Evolutionary conservation across 1,140 invertebrate species (phyloP).

Genomic region (Drosophila miranda): DNA sequence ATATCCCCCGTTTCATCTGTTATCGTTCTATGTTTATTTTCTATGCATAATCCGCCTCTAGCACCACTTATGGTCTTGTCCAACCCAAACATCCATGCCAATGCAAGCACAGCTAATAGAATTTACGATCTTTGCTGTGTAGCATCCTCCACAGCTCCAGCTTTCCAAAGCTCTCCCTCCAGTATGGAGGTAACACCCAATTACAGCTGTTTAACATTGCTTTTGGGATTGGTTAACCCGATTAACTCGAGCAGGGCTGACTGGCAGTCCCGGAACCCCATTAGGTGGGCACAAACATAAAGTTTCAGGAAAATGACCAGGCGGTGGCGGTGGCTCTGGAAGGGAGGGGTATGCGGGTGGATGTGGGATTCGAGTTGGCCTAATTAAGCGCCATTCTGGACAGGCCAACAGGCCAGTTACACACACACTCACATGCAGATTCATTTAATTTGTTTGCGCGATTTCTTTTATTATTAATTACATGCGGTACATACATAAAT

Average conservation of each 20-base stretch:
- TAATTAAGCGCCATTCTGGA: conserved; percentile 53
- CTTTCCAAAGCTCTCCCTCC: background rate
- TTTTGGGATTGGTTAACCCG: conserved; percentile 47
- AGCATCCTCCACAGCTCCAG: conserved; percentile 6
- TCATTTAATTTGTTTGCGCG: conserved; percentile 47
- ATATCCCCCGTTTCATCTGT: too few species aligned
- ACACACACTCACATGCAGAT: conserved; percentile 40
- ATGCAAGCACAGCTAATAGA: background rate
- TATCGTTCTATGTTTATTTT: too few species aligned
- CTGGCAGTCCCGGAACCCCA: conserved; percentile 12
- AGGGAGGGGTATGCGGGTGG: background rate
- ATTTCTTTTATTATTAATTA: conserved; percentile 71
- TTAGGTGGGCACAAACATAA: conserved; percentile 41
- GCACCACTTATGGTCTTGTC: too few species aligned
- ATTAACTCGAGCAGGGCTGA: conserved; percentile 30
- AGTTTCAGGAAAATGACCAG: conserved; percentile 19
- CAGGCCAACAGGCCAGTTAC: conserved; percentile 45
- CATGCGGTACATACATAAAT: conserved; percentile 49
- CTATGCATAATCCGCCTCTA: too few species aligned
- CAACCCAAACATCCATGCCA: background rate
- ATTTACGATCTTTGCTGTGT: conserved; percentile 42
- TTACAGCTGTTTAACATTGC: conserved; percentile 48
- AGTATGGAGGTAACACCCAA: conserved; percentile 36
- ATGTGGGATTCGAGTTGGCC: conserved; percentile 17
- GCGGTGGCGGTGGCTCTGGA: background rate